phyloP scores from a whole-genome alignment of 2,888 invertebrate species.

The Microctonus hyperodae region DNA sequence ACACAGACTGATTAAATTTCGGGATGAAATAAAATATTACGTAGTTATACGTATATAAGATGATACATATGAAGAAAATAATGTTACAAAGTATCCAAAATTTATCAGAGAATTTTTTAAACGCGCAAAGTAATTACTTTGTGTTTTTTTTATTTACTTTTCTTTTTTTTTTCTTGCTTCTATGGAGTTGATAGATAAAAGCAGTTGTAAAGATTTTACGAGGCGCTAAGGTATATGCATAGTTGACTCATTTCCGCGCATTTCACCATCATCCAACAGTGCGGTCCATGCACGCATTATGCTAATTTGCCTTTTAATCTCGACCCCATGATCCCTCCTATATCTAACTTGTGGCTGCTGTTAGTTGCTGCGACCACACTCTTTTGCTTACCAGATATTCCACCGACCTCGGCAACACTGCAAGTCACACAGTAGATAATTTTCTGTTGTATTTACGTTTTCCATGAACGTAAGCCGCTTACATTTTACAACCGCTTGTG shows the following conservation, averaged over 20 bases:
- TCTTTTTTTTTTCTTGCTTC: neutral
- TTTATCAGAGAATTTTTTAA: neutral
- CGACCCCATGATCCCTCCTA: conserved; percentile 41
- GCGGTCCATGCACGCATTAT: conserved; percentile 52
- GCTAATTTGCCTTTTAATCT: conserved; percentile 61
- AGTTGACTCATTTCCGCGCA: conserved; percentile 15
- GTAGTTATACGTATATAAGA: neutral
- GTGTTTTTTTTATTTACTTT: neutral
- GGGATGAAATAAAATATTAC: conserved; percentile 4
- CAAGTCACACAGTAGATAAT: conserved; percentile 18
- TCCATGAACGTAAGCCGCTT: conserved; percentile 25
- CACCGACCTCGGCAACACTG: conserved; percentile 27
- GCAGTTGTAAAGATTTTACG: conserved; percentile 24
- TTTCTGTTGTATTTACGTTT: conserved; percentile 23
- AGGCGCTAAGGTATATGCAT: conserved; percentile 15
- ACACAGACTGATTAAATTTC: conserved; percentile 16
- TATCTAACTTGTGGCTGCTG: conserved; percentile 6
- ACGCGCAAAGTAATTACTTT: neutral
- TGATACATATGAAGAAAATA: too few species aligned
- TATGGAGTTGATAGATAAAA: conserved; percentile 22
- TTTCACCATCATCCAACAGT: conserved; percentile 18
- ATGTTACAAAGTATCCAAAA: neutral
- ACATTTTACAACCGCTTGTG: conserved; percentile 16
- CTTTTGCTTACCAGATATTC: conserved; percentile 26
- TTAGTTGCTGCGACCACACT: conserved; percentile 17